These are phyloP conservation scores for Arothron firmamentum DNA, from an alignment of 2,113 vertebrate genomes.

Conservation along the genomic window DNA sequence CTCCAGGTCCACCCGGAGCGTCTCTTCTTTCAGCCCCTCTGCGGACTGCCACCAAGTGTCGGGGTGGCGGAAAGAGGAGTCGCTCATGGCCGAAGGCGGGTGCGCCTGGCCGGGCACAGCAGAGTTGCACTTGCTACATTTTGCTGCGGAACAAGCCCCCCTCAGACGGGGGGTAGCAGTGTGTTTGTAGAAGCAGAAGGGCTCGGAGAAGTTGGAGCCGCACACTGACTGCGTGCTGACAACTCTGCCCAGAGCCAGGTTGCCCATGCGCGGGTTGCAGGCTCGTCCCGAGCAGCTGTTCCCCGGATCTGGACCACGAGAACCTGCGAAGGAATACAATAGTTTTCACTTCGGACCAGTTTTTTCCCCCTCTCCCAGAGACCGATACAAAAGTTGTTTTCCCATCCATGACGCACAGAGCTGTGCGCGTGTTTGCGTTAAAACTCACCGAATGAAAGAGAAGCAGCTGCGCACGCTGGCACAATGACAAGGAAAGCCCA, in stretches of 20 bases:
- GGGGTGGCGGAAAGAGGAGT: conserved; percentile 87
- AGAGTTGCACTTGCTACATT: conserved; percentile 75
- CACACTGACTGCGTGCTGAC: conserved; percentile 79
- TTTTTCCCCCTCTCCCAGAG: neutral
- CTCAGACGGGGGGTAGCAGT: conserved; percentile 36
- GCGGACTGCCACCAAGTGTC: conserved; percentile 95
- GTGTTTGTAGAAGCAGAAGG: conserved; percentile 76
- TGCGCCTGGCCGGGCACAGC: conserved; percentile 75
- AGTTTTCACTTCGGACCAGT: neutral
- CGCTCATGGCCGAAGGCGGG: conserved; percentile 85
- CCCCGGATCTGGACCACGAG: conserved; percentile 42
- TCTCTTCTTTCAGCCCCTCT: conserved; percentile 73
- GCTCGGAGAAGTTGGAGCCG: conserved; percentile 73
- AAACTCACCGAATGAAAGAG: conserved; percentile 56
- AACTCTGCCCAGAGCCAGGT: conserved; percentile 79
- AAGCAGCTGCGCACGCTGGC: conserved; percentile 44
- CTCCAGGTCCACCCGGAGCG: conserved; percentile 87
- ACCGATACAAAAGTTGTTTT: neutral
- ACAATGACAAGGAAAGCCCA: conserved; percentile 49
- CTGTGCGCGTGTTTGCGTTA: neutral
- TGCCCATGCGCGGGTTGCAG: conserved; percentile 89
- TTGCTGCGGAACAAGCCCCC: conserved; percentile 66
- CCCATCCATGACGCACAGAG: too few relatives aligned
- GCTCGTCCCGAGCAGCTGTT: conserved; percentile 78
- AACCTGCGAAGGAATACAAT: conserved; percentile 24